A percentile compares a stretch with the other conserved stretches of the same genome.
phyloP scores from a whole-genome alignment of 2,888 invertebrate genomes.

The Pycnomerus fuliginosus region DNA sequence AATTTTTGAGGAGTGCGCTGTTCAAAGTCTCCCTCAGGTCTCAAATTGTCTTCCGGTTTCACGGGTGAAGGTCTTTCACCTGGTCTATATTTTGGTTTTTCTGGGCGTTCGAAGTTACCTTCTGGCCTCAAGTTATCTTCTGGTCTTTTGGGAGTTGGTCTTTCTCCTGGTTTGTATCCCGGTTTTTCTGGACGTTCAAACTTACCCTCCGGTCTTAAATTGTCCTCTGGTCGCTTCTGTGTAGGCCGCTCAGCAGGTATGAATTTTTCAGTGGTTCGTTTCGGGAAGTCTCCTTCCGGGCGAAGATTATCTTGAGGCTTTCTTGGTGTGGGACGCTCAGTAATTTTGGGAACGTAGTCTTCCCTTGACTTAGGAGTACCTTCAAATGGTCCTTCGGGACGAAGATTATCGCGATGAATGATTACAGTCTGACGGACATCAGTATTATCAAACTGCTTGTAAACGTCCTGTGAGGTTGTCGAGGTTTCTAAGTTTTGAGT shows the following conservation, averaged over 20 bases:
- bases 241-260: constrained; percentile 49
- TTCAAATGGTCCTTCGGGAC: constrained; percentile 56
- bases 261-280: constrained; percentile 36
- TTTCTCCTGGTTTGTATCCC: constrained; percentile 48
- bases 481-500: constrained; percentile 58
- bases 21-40: constrained; percentile 59
- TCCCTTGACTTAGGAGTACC: constrained; percentile 52
- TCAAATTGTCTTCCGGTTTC: constrained; percentile 57
- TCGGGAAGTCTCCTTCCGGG: constrained; percentile 52
- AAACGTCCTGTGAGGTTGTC: constrained; percentile 70
- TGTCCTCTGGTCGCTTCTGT: constrained; percentile 55
- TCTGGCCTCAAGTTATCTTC: constrained; percentile 53
- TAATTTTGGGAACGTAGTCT: constrained; percentile 50
- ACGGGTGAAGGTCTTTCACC: constrained; percentile 51
- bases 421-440: constrained; percentile 55
- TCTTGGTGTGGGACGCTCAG: constrained; percentile 50
- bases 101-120: constrained; percentile 50
- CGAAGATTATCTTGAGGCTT: constrained; percentile 54
- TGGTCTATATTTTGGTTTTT: constrained; percentile 52
- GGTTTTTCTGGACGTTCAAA: constrained; percentile 51
- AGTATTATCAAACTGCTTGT: constrained; percentile 61
- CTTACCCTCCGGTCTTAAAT: constrained; percentile 59
- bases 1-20: constrained; percentile 50
- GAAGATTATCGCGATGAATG: constrained; percentile 54
- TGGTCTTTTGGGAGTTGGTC: constrained; percentile 50